A percentile compares a stretch with the other conserved stretches of the same genome.
phyloP scores from a whole-genome alignment of 2,888 invertebrate genomes.

The Anthophora plumipes region DNA sequence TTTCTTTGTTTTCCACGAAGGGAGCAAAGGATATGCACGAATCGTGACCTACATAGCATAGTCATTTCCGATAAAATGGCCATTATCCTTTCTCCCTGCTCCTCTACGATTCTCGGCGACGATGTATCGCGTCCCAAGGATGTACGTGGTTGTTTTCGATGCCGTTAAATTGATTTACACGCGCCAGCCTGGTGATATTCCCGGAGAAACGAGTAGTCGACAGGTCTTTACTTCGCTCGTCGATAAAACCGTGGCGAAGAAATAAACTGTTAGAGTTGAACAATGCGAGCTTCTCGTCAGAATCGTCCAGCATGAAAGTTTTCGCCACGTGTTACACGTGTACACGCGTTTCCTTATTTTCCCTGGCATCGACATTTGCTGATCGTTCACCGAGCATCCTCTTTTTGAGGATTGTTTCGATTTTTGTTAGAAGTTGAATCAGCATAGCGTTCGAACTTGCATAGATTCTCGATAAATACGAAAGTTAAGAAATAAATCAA shows the following conservation, averaged over 20 bases:
- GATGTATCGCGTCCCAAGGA: neutral
- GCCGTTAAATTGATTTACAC: conserved; percentile 32
- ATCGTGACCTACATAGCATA: conserved; percentile 21
- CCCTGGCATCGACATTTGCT: neutral
- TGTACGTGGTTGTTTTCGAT: neutral
- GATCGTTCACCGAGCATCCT: neutral
- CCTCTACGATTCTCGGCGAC: neutral
- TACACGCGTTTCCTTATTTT: neutral
- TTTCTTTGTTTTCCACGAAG: neutral
- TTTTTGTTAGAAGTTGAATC: no score
- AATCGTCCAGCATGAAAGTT: neutral
- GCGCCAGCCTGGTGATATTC: neutral
- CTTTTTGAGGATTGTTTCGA: no score
- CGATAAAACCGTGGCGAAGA: conserved; percentile 11
- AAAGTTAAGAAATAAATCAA: no score
- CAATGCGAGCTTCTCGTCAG: neutral
- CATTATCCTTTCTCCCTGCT: conserved; percentile 13
- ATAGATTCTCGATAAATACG: no score
- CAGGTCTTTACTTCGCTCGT: neutral
- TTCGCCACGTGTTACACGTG: neutral
- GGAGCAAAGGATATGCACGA: neutral
- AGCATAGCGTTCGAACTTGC: no score
- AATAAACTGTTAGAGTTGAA: conserved; percentile 23
- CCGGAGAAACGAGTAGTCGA: neutral
- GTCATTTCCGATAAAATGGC: conserved; percentile 12